These are phyloP conservation scores for Eupithecia tripunctaria DNA, from an alignment of 2,888 invertebrate species.

Conservation along the genomic window DNA sequence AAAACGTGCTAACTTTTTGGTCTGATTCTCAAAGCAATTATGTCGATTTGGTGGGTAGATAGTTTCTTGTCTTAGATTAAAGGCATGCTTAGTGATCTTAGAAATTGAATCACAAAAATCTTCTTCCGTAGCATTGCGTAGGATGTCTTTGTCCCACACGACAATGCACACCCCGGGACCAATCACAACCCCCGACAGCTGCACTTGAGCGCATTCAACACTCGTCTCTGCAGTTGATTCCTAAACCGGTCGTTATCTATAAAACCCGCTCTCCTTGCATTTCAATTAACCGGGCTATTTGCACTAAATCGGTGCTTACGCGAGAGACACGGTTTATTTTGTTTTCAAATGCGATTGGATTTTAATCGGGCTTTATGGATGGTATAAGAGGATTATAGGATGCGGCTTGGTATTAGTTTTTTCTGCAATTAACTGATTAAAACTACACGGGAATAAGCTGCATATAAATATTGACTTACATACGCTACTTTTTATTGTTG, in stretches of 20 bases:
- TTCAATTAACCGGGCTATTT: constrained; percentile 36
- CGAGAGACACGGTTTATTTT: constrained; percentile 11
- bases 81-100: not conserved
- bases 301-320: constrained; percentile 24
- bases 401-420: not conserved
- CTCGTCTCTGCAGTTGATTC: not conserved
- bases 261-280: constrained; percentile 4
- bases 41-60: not conserved
- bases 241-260: not conserved
- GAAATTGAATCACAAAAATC: not conserved
- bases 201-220: not conserved
- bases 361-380: constrained; percentile 12
- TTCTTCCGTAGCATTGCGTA: not conserved
- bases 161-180: not conserved
- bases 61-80: not conserved
- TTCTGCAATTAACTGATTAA: constrained; percentile 1
- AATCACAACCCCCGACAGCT: not conserved
- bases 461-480: not conserved
- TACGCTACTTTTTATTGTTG: not conserved
- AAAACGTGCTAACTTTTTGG: not conserved
- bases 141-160: not conserved
- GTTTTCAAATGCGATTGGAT: constrained; percentile 14
- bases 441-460: not conserved
- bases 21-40: not conserved
- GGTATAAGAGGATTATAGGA: not conserved